phyloP scores from a whole-genome alignment of 1,140 invertebrate species.

The Drosophila arizonae region DNA sequence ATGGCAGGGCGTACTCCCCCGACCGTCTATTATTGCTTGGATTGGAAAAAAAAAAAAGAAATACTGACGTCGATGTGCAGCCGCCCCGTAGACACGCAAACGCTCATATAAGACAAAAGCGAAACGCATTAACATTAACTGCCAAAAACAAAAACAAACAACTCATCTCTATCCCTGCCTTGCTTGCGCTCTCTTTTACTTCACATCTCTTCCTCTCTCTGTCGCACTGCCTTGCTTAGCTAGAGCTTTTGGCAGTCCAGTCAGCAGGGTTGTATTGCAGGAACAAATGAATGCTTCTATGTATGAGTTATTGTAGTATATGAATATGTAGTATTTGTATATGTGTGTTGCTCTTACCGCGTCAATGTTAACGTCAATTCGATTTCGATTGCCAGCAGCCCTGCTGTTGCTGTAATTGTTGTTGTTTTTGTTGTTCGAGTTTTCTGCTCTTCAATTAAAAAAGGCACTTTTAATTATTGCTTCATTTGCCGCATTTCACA shows the following conservation, averaged over 20 bases:
- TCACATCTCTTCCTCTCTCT: neutral
- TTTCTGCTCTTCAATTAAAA: slow-evolving; percentile 68
- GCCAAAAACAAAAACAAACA: slow-evolving; percentile 71
- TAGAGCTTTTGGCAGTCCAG: slow-evolving; percentile 44
- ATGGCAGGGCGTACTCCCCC: slow-evolving; percentile 14
- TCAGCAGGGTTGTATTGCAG: slow-evolving; percentile 31
- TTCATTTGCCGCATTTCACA: slow-evolving; percentile 72
- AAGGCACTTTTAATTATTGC: slow-evolving; percentile 80
- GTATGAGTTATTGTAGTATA: slow-evolving; percentile 7
- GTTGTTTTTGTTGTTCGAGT: slow-evolving; percentile 30
- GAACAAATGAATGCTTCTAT: slow-evolving; percentile 7
- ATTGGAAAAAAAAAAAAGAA: slow-evolving; percentile 64
- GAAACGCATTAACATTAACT: slow-evolving; percentile 74
- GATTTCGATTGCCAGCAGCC: slow-evolving; percentile 62
- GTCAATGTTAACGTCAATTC: slow-evolving; percentile 72
- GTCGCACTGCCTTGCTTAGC: slow-evolving; percentile 8
- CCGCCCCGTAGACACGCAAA: slow-evolving; percentile 18
- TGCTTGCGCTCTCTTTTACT: slow-evolving; percentile 10
- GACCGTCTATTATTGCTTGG: slow-evolving; percentile 4
- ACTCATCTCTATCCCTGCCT: slow-evolving; percentile 16
- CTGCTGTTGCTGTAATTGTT: slow-evolving; percentile 7
- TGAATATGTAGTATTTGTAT: slow-evolving; percentile 13
- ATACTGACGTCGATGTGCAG: slow-evolving; percentile 61
- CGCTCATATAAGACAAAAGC: slow-evolving; percentile 53
- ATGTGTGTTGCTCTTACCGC: slow-evolving; percentile 60